A percentile compares a stretch with the other conserved stretches of the same genome.
Evolutionary conservation across 2,888 invertebrate species (phyloP).

Genomic region (Acanthococcus lagerstroemiae): DNA sequence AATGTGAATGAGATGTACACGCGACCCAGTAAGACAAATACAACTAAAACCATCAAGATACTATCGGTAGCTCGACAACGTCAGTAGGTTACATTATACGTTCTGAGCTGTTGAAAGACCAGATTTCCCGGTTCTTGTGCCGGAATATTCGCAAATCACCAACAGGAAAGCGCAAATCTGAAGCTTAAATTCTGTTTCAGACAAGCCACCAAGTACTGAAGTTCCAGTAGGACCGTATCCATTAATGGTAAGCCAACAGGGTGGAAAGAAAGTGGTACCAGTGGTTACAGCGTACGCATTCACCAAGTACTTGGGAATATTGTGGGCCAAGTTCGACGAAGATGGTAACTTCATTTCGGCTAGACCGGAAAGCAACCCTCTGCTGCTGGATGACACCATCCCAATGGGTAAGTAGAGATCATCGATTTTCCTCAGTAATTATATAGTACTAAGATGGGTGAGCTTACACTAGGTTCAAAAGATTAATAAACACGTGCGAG

Average conservation of each 20-base stretch:
- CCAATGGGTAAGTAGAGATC: slow-evolving; percentile 49
- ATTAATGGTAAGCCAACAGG: slow-evolving; percentile 54
- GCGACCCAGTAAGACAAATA: too few relatives aligned
- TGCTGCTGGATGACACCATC: slow-evolving; percentile 56
- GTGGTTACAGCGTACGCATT: slow-evolving; percentile 84
- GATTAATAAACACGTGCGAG: too few relatives aligned
- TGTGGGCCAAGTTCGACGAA: slow-evolving; percentile 59
- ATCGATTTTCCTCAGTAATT: too few relatives aligned
- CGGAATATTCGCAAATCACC: too few relatives aligned
- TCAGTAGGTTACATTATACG: too few relatives aligned
- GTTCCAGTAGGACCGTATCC: slow-evolving; percentile 61
- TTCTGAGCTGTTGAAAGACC: too few relatives aligned
- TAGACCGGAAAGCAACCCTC: slow-evolving; percentile 60
- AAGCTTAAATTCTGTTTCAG: slow-evolving; percentile 33
- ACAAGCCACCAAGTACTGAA: slow-evolving; percentile 56
- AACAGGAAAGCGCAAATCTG: too few relatives aligned
- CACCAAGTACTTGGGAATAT: slow-evolving; percentile 78
- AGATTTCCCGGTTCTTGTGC: too few relatives aligned
- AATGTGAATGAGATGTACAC: background rate
- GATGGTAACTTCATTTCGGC: slow-evolving; percentile 53
- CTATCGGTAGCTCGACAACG: too few relatives aligned
- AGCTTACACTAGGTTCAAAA: too few relatives aligned
- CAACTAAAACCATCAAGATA: too few relatives aligned
- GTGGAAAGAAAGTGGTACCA: slow-evolving; percentile 61
- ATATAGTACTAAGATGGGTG: too few relatives aligned